A percentile compares a stretch with the other conserved stretches of the same genome.
Evolutionary conservation across 2,113 vertebrate species (phyloP).

Genomic region (Myocastor coypus): DNA sequence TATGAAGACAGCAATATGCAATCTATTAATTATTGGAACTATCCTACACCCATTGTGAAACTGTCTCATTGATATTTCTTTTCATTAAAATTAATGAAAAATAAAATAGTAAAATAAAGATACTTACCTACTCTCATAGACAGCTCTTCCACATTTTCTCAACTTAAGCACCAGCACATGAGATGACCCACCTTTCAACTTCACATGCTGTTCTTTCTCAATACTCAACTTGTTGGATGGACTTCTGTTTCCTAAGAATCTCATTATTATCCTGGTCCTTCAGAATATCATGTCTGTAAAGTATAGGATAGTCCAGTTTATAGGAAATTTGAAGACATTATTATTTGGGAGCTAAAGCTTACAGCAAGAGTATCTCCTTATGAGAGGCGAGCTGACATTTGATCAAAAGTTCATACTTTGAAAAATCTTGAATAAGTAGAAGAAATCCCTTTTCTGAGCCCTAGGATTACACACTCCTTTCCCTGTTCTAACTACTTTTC

Average conservation of each 20-base stretch:
- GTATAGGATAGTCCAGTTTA: background rate
- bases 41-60: no score
- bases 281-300: background rate
- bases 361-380: background rate
- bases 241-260: background rate
- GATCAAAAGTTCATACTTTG: conserved; percentile 6
- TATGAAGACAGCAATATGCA: no score
- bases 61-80: no score
- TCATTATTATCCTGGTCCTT: background rate
- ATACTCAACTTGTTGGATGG: background rate
- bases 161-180: background rate
- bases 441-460: conserved; percentile 28
- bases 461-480: background rate
- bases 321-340: background rate
- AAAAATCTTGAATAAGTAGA: conserved; percentile 2
- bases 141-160: background rate
- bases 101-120: background rate
- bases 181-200: background rate
- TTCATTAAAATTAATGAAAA: no score
- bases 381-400: conserved; percentile 7
- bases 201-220: background rate
- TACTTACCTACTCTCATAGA: background rate
- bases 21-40: no score
- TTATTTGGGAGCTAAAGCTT: background rate
- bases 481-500: background rate